These are phyloP conservation scores for Drosophila sproati DNA, from an alignment of 1,140 invertebrate genomes.

Conservation along the genomic window DNA sequence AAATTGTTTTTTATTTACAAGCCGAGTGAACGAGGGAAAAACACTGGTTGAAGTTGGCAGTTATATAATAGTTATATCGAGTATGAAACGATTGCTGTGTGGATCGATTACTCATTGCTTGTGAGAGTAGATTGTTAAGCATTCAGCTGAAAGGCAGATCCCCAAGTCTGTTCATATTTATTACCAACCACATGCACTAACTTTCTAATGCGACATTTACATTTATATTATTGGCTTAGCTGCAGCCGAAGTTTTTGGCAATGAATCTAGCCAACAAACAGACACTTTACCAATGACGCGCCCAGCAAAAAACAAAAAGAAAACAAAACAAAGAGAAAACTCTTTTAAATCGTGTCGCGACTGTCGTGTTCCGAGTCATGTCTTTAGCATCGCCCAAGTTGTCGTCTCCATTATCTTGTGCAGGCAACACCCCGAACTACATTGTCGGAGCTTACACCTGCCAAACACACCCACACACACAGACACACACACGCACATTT, in stretches of 20 bases:
- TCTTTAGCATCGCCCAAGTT: constrained; percentile 22
- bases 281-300: constrained; percentile 1
- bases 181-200: too few species aligned
- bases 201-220: too few species aligned
- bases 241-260: too few species aligned
- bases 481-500: constrained; percentile 4
- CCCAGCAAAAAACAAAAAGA: background rate
- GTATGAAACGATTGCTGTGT: too few species aligned
- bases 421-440: constrained; percentile 36
- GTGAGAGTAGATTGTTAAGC: too few species aligned
- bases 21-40: too few species aligned
- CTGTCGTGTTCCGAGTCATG: constrained; percentile 17
- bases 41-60: too few species aligned
- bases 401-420: constrained; percentile 56
- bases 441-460: constrained; percentile 40
- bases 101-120: too few species aligned
- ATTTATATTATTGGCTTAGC: too few species aligned
- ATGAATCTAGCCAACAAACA: background rate
- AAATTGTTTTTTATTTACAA: background rate
- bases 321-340: constrained; percentile 9
- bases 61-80: too few species aligned
- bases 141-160: too few species aligned
- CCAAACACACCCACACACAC: constrained; percentile 1
- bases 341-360: constrained; percentile 25
- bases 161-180: too few species aligned